Evolutionary conservation across 2,797 vertebrate genomes (phyloP), one percentile per base, ranked within the genome.

Genomic region (Anabas testudineus): DNA sequence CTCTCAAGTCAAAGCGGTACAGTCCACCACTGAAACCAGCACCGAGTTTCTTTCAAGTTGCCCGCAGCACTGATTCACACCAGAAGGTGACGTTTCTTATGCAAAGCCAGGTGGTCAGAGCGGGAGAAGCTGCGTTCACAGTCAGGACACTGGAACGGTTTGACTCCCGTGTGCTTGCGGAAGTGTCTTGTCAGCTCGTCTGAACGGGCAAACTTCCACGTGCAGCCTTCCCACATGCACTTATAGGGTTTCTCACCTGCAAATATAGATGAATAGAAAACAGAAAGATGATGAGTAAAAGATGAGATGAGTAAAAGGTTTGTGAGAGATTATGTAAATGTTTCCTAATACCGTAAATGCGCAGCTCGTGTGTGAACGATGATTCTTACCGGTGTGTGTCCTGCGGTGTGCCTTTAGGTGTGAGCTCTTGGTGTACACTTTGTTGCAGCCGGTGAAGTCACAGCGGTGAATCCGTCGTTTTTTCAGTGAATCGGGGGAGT

Each of bases 391-490:
- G 86, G 97, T 99, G 61, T 99, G 98, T 41, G 98, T 99, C 85
- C 97, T 95, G 87, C 97, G 95, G 88, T 99, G 98, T 12, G 98
- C 97, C 93, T 99, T 99, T 67, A 99, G 94, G 80, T 99, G 98
- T 62, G 97, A 99, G 88, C 98, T 99, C 88, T 99, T 99, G 71
- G 98, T 99, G 92, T 99, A 99, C 80, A 99, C 96, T 90, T 99
- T 99, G 91, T 99, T 97, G 87, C 98, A 99, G 51, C 96, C 97
- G 1, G 93, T 94, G 48, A 97, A 99, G 86, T 99, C 98, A 8
- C 98, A 99, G 71, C 96, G 91, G 85, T 99, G 97, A 90, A 99
- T 99, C 70, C 98, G 91, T 8, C 97, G 92, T 86, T 99, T 99
- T 81, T 96, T 95, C 57, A 97, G 93, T 0, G 96, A 93, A 84